A percentile compares a stretch with the other conserved stretches of the same genome.
Conservation (phyloP, 2,888 invertebrate species). For the Miltochrista miniata region DNA sequence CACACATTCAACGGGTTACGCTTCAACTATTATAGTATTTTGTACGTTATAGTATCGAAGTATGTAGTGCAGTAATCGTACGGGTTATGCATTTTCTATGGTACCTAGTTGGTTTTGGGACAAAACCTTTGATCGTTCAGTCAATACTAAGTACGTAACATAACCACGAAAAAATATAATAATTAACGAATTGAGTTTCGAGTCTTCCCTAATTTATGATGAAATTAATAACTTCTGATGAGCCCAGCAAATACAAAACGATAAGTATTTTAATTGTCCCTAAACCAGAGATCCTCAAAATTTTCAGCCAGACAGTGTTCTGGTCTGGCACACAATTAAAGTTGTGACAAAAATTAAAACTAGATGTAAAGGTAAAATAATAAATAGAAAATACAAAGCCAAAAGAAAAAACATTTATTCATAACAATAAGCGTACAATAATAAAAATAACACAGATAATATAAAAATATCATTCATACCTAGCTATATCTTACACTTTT, state of each 20-base stretch:
- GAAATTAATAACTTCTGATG: no score
- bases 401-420: background rate
- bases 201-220: no score
- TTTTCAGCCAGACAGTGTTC: no score
- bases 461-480: background rate
- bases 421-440: background rate
- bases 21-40: background rate
- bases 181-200: no score
- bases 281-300: no score
- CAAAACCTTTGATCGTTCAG: no score
- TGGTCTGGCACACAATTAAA: background rate
- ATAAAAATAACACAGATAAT: background rate
- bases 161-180: no score
- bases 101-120: no score
- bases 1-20: slow-evolving; percentile 5
- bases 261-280: no score
- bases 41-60: background rate
- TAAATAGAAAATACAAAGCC: background rate
- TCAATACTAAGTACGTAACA: no score
- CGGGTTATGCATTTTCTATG: background rate
- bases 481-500: background rate
- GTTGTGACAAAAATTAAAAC: background rate
- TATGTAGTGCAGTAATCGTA: background rate
- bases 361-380: background rate
- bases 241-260: no score